Percentiles rank a stretch among this genome's conserved stretches.
Conservation (phyloP, 1,140 invertebrate species). For the Cardiocondyla obscurior region DNA sequence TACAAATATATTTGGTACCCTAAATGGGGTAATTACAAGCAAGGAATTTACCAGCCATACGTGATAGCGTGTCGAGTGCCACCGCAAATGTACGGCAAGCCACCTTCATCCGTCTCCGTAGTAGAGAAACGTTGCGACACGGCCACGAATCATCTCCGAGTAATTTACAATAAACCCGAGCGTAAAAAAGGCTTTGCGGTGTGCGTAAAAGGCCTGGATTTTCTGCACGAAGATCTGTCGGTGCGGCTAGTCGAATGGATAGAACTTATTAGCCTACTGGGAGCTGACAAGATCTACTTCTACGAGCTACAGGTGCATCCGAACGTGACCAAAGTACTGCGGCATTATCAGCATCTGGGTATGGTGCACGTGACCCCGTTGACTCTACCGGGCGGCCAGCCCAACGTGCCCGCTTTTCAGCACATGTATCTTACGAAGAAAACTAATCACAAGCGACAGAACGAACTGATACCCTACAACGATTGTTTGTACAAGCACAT, state of each 20-base stretch:
- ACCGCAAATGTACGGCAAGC: conserved; percentile 87
- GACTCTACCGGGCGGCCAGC: conserved; percentile 95
- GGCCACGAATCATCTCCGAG: conserved; percentile 93
- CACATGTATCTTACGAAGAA: conserved; percentile 95
- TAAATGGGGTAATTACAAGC: conserved; percentile 97
- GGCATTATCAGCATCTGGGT: conserved; percentile 90
- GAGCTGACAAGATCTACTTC: conserved; percentile 96
- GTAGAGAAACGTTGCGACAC: conserved; percentile 94
- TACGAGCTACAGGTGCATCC: conserved; percentile 95
- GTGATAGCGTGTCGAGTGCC: conserved; percentile 94
- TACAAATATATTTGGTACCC: conserved; percentile 98
- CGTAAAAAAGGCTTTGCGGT: conserved; percentile 94
- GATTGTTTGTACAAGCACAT: conserved; percentile 97
- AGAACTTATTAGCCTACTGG: conserved; percentile 92
- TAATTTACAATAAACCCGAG: conserved; percentile 91
- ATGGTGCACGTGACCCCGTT: conserved; percentile 93
- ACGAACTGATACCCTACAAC: conserved; percentile 98
- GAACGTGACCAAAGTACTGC: conserved; percentile 94
- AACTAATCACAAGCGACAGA: conserved; percentile 95
- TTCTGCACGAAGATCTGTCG: conserved; percentile 95
- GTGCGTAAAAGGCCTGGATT: conserved; percentile 97
- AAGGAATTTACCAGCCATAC: conserved; percentile 96
- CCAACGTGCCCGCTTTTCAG: conserved; percentile 94
- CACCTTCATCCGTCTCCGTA: conserved; percentile 93
- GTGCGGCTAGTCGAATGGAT: conserved; percentile 97